Conservation (phyloP, 2,888 invertebrate species). For the Anthophora plumipes region DNA sequence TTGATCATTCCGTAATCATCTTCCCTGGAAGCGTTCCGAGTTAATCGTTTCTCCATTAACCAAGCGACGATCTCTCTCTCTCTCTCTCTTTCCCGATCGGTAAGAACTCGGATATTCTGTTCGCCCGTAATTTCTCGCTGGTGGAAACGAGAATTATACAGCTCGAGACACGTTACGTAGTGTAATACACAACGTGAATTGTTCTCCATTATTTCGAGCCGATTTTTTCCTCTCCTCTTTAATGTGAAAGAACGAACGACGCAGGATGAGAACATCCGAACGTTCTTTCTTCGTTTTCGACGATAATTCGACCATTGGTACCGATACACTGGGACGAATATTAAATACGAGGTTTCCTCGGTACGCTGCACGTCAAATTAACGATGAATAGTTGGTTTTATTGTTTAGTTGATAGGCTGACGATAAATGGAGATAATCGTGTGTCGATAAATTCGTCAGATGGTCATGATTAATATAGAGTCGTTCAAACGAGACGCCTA, state of each 20-base stretch:
- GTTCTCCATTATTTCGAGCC: constrained; percentile 10
- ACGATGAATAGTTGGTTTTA: too few species aligned
- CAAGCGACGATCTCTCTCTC: neutral
- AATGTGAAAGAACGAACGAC: neutral
- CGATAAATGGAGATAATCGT: too few species aligned
- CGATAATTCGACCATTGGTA: constrained; percentile 26
- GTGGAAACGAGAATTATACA: neutral
- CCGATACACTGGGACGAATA: too few species aligned
- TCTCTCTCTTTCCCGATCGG: too few species aligned
- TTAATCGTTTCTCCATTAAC: constrained; percentile 10
- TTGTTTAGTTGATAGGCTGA: too few species aligned
- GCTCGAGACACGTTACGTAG: neutral
- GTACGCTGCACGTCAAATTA: too few species aligned
- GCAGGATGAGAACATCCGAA: neutral
- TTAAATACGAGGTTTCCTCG: too few species aligned
- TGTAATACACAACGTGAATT: neutral
- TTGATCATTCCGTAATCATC: neutral
- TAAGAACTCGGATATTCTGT: neutral
- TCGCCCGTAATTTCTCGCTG: neutral
- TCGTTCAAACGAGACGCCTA: too few species aligned
- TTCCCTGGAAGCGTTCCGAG: too few species aligned
- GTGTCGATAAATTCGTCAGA: too few species aligned
- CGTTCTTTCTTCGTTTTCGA: neutral
- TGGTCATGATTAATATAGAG: too few species aligned
- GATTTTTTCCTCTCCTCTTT: neutral